phyloP scores from a whole-genome alignment of 2,797 vertebrate species.

The Nannoperca obscura region DNA sequence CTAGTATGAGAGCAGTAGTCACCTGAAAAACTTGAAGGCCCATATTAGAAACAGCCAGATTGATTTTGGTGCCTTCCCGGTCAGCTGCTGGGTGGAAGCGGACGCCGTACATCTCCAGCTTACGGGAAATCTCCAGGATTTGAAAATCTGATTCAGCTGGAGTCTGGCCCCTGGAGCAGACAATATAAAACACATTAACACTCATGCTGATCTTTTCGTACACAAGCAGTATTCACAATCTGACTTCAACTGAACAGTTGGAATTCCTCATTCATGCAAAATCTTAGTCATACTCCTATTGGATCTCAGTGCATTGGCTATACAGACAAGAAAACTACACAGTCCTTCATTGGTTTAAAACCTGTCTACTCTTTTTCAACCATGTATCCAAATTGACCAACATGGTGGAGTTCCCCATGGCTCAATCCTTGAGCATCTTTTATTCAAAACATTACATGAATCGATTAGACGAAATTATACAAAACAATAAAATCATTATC shows the following conservation, averaged over 20 bases:
- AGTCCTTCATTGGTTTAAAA: background rate
- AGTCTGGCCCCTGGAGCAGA: slow-evolving; percentile 89
- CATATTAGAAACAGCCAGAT: slow-evolving; percentile 94
- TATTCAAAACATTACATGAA: background rate
- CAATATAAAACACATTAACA: slow-evolving; percentile 9
- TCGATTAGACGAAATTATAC: background rate
- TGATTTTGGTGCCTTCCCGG: slow-evolving; percentile 95
- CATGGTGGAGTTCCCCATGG: background rate
- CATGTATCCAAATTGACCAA: background rate
- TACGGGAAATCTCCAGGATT: slow-evolving; percentile 96
- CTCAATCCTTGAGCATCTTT: background rate
- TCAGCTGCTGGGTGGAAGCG: slow-evolving; percentile 94
- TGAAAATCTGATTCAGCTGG: slow-evolving; percentile 99
- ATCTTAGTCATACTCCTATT: too few relatives aligned
- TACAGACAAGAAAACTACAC: background rate
- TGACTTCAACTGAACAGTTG: background rate
- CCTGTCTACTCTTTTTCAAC: background rate
- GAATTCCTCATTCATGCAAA: background rate
- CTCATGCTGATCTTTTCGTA: background rate
- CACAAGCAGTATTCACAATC: background rate
- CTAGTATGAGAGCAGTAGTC: slow-evolving; percentile 12
- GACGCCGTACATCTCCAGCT: slow-evolving; percentile 96
- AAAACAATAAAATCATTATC: background rate
- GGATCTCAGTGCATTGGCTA: background rate
- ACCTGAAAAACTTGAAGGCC: slow-evolving; percentile 99